A percentile compares a stretch with the other conserved stretches of the same genome.
Evolutionary conservation across 1,140 invertebrate species (phyloP).

Genomic region (Zaprionus ornatus): DNA sequence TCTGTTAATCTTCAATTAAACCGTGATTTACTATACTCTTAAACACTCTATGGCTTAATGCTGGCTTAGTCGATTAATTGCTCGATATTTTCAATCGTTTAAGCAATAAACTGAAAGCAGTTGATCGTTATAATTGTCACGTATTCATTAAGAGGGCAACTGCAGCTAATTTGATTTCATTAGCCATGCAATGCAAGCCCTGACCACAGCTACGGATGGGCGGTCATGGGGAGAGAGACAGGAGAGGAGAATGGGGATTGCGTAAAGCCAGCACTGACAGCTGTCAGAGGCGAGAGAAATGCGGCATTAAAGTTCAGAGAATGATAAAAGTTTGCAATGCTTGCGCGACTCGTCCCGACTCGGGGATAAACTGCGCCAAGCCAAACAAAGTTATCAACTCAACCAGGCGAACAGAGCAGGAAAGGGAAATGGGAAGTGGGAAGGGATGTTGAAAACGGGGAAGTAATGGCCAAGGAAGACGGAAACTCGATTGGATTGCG

Average conservation of each 20-base stretch:
- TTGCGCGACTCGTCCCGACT: slow-evolving; percentile 9
- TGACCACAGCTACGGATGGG: neutral
- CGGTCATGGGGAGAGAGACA: too few species aligned
- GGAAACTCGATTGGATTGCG: neutral
- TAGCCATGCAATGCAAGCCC: slow-evolving; percentile 2
- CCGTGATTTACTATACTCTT: neutral
- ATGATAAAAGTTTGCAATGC: slow-evolving; percentile 31
- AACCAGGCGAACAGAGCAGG: slow-evolving; percentile 2
- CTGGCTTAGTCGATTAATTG: neutral
- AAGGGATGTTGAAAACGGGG: neutral
- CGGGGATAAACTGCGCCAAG: slow-evolving; percentile 26
- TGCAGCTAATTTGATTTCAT: slow-evolving; percentile 40
- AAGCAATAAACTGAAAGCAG: neutral
- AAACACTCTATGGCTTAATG: neutral
- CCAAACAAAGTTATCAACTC: slow-evolving; percentile 35
- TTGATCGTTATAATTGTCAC: slow-evolving; percentile 16
- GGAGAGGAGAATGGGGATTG: too few species aligned
- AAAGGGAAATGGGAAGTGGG: neutral
- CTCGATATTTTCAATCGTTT: neutral
- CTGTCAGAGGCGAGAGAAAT: slow-evolving; percentile 9
- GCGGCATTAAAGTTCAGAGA: slow-evolving; percentile 24
- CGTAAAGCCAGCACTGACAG: neutral
- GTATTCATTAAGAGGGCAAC: slow-evolving; percentile 27
- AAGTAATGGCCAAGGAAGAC: neutral
- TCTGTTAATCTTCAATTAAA: neutral